Percentiles rank a stretch among this genome's conserved stretches.
Evolutionary conservation across 2,113 vertebrate genomes (phyloP).

Genomic region (Laterallus jamaicensis): DNA sequence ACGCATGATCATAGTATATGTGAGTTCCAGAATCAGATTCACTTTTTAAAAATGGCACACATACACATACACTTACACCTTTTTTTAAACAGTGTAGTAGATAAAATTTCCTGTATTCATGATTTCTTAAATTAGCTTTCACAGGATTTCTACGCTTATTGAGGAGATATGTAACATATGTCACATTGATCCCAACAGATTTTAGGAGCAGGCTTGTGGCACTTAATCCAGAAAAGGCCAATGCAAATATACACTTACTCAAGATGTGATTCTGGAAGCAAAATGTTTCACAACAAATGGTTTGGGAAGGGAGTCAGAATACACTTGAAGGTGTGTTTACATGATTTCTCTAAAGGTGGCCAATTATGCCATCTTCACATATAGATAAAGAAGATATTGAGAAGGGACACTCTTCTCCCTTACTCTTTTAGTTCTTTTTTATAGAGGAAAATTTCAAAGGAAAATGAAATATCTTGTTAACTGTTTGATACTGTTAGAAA

Average conservation of each 20-base stretch:
- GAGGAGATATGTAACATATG: neutral
- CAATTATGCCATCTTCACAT: neutral
- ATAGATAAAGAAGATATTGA: neutral
- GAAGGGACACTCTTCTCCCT: neutral
- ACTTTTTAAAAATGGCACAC: neutral
- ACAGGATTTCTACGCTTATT: neutral
- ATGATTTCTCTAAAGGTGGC: neutral
- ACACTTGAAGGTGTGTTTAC: neutral
- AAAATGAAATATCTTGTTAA: neutral
- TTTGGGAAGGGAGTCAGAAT: neutral
- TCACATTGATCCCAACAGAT: neutral
- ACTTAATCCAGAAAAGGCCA: neutral
- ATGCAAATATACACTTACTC: neutral
- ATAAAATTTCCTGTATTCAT: neutral
- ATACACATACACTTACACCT: neutral
- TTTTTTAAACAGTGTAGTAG: neutral
- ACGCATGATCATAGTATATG: neutral
- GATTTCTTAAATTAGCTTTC: conserved; percentile 20
- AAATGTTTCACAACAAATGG: neutral
- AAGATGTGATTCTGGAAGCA: neutral
- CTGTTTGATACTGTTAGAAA: neutral
- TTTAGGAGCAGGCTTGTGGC: neutral
- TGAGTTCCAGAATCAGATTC: neutral
- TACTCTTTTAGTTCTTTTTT: neutral
- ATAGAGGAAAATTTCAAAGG: neutral